Evolutionary conservation across 2,888 invertebrate genomes (phyloP), one percentile per base, ranked within the genome.

Genomic region (Syrista parreyssii): DNA sequence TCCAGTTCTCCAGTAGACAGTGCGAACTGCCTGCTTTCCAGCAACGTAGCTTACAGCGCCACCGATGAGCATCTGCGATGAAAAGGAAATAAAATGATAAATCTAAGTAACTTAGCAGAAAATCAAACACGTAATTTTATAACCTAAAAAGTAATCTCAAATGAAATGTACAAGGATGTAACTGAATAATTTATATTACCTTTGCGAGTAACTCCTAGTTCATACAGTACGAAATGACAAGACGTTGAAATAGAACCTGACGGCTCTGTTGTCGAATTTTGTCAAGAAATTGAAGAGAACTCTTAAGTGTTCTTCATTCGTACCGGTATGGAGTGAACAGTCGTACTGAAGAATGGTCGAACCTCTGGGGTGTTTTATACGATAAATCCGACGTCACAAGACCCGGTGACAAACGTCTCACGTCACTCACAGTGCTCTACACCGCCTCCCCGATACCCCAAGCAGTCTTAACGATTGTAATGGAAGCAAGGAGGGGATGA

Each of bases 11-110:
- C 96, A 96, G 87, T 96, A 96, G 0, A 96, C 95, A 0, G 96
- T 96, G 88, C 96, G 96, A 33, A 96, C 93, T 1, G 95, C 96
- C 86, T 96, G 94, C 80, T 95, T 93, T 75, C 96, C 95, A 75
- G 95, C 94, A 83, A 96, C 94, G 89, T 95, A 95, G 79, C 96
- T 94, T 32, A 95, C 95, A 69, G 95, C 94, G 83, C 94, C 93
- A 84, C 95, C 95, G 81, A 96, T 94, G 89, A 96, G 90, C 85
- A 89, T 89, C 89, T 89, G 79, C 1, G 79, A 79, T 71, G 55
- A 15, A 11, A 40, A 55, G 31, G 40, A 71, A 77, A 69, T 68
- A 68, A 77, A 69, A 73, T 71, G 36, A 68, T 30, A 30, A 23
- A 12, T 36, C 3, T 4, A 12, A 40, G 11, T 55, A 23, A 55